Evolutionary conservation across 2,888 invertebrate genomes (phyloP), one percentile per base, ranked within the genome.

Genomic region (Lumbricus terrestris): DNA sequence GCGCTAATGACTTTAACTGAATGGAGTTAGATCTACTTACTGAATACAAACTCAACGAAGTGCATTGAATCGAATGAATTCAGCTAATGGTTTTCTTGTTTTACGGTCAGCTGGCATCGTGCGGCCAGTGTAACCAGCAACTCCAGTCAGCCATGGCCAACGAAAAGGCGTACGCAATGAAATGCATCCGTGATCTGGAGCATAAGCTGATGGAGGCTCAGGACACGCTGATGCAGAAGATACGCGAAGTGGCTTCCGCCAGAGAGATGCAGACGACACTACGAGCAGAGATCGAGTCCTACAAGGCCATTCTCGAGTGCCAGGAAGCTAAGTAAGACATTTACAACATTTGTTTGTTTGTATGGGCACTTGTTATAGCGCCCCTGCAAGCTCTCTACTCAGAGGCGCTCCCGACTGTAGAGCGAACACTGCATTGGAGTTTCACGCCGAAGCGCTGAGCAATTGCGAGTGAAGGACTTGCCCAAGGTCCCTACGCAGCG

Each of bases 201-300:
- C 91, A 90, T 20, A 94, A 94, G 90, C 92, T 94, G 88, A 92
- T 93, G 23, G 94, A 94, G 38, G 93, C 94, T 38, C 94, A 94
- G 92, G 94, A 94, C 82, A 90, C 93, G 83, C 92, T 95, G 88
- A 93, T 94, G 90, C 92, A 92, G 42, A 94, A 94, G 92, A 94
- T 94, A 93, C 91, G 93, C 34, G 94, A 94, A 92, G 92, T 93
- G 13, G 93, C 92, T 88, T 90, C 91, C 5, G 93, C 93, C 11
- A 89, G 93, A 18, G 94, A 94, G 42, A 91, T 93, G 5, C 93
- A 93, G 91, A 90, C 94, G 20, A 94, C 94, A 15, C 93, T 95
- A 20, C 94, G 93, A 90, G 93, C 94, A 0, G 95, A 95, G 91
- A 94, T 95, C 40, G 94, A 94, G 89, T 93, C 94, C 3, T 92